These are phyloP conservation scores for Caradrina kadenii DNA, from an alignment of 2,888 invertebrate genomes.

Conservation along the genomic window DNA sequence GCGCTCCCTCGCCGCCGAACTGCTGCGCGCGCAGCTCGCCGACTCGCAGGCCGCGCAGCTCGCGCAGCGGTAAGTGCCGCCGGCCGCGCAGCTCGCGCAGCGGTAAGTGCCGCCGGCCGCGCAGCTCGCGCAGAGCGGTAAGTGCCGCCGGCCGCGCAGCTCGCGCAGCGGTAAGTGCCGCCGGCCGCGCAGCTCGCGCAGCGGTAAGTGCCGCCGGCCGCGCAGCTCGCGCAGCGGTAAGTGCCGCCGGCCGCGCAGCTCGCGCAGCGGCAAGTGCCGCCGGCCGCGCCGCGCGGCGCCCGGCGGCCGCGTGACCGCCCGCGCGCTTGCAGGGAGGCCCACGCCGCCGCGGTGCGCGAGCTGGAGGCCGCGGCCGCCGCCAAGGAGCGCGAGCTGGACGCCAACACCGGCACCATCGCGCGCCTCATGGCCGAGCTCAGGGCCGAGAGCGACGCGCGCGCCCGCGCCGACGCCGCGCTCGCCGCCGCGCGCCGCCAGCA, in stretches of 20 bases:
- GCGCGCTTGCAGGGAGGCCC: constrained; percentile 58
- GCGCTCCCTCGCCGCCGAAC: constrained; percentile 1
- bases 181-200: constrained; percentile 25
- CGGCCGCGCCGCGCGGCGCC: neutral
- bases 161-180: too few species aligned
- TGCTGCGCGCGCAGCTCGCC: neutral
- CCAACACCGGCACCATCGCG: constrained; percentile 45
- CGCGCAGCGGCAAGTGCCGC: neutral
- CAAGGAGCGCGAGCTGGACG: constrained; percentile 48
- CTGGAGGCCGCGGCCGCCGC: constrained; percentile 23
- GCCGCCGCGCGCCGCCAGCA: constrained; percentile 31
- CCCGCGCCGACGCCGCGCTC: constrained; percentile 40
- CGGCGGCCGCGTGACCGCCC: neutral
- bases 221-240: neutral
- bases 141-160: neutral
- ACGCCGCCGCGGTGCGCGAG: constrained; percentile 18
- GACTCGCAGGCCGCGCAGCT: neutral
- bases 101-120: neutral
- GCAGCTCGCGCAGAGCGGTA: neutral
- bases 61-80: neutral
- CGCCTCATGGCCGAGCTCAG: constrained; percentile 55
- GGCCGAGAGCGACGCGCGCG: constrained; percentile 46
- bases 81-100: neutral
- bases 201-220: too few species aligned
- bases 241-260: neutral